Percentiles rank a stretch among this genome's conserved stretches.
phyloP scores from a whole-genome alignment of 2,797 vertebrate species.

The Mormyrus hasselquistii region DNA sequence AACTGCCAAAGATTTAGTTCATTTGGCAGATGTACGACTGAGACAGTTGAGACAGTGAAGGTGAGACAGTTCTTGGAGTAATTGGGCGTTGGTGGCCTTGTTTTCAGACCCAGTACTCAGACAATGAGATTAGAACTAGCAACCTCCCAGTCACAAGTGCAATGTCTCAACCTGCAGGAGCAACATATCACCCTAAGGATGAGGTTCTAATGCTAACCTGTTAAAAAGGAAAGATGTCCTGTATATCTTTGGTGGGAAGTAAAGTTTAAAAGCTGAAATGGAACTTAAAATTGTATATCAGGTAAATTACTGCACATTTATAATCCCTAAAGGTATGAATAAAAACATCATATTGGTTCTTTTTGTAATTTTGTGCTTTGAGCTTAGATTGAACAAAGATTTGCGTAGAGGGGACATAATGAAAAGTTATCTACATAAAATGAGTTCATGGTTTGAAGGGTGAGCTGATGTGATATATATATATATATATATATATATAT shows the following conservation, averaged over 20 bases:
- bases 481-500: no score
- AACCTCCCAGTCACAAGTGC: neutral
- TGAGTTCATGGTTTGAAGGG: no score
- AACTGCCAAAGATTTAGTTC: neutral
- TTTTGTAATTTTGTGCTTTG: neutral
- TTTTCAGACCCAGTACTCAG: neutral
- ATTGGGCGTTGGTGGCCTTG: neutral
- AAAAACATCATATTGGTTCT: neutral
- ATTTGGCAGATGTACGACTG: neutral
- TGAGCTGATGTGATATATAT: no score
- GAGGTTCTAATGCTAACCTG: neutral
- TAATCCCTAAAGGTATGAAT: neutral
- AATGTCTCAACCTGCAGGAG: neutral
- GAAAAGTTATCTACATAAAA: no score
- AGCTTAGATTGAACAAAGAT: no score
- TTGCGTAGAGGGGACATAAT: no score
- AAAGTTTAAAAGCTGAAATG: neutral
- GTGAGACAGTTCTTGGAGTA: neutral
- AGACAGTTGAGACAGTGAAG: neutral
- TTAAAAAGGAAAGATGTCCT: neutral
- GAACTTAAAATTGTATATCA: neutral
- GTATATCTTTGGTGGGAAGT: neutral
- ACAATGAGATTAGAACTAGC: neutral
- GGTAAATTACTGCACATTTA: neutral
- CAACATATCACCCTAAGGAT: neutral